These are phyloP conservation scores for Catocala nupta DNA, from an alignment of 2,888 invertebrate species.

Conservation along the genomic window DNA sequence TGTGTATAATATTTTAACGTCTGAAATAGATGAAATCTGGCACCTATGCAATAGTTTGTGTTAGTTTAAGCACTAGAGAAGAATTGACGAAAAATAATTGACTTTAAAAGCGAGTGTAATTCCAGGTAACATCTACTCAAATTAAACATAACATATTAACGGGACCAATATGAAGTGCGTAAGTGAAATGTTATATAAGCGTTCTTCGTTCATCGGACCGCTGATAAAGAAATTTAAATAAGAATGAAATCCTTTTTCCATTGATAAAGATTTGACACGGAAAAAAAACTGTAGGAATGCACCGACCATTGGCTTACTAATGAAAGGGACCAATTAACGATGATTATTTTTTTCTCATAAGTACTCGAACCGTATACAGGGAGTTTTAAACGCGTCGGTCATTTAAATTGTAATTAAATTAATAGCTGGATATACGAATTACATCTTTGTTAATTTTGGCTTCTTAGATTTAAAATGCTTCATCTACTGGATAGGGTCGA, in stretches of 20 bases:
- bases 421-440: slow-evolving; percentile 16
- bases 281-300: slow-evolving; percentile 84
- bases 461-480: not conserved
- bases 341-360: slow-evolving; percentile 83
- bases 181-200: slow-evolving; percentile 74
- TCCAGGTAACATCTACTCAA: not conserved
- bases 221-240: slow-evolving; percentile 83
- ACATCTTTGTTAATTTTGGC: not conserved
- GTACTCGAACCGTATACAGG: slow-evolving; percentile 71
- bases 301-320: slow-evolving; percentile 81
- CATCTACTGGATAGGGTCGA: no score
- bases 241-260: slow-evolving; percentile 86
- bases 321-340: slow-evolving; percentile 87
- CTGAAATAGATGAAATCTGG: no score
- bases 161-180: slow-evolving; percentile 52
- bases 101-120: not conserved
- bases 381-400: slow-evolving; percentile 38
- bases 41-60: no score
- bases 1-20: no score
- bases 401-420: slow-evolving; percentile 10
- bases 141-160: slow-evolving; percentile 33
- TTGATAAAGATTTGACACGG: slow-evolving; percentile 87
- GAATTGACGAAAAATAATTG: no score
- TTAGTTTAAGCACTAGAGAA: no score
- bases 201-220: slow-evolving; percentile 71